Evolutionary conservation across 2,113 vertebrate species (phyloP).

Genomic region (Mesoclemmys tuberculata): DNA sequence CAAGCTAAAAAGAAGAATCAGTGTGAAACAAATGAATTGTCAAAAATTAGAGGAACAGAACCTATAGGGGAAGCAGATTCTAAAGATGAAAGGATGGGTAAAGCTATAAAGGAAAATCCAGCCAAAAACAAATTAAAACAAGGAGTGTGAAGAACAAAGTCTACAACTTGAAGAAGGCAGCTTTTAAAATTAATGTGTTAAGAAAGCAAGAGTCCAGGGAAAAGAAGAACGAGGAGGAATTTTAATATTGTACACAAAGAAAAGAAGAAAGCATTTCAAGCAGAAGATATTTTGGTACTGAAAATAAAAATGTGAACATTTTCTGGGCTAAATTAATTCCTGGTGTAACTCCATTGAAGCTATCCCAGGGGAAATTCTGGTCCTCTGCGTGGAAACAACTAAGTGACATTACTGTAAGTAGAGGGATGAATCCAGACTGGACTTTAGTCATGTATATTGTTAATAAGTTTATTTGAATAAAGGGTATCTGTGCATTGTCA

Average conservation of each 20-base stretch:
- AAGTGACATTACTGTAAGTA: not conserved
- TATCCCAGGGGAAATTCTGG: not conserved
- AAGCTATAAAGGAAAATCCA: constrained; percentile 11
- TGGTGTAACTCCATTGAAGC: constrained; percentile 8
- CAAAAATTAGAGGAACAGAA: not conserved
- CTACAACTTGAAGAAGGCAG: not conserved
- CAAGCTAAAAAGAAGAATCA: not conserved
- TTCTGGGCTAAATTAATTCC: not conserved
- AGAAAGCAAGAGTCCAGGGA: not conserved
- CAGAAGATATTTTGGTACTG: not conserved
- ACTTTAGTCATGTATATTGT: not conserved
- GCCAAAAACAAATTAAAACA: not conserved
- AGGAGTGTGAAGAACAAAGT: not conserved
- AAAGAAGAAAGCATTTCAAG: not conserved
- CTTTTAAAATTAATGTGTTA: not conserved
- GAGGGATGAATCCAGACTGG: not conserved
- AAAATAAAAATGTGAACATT: not conserved
- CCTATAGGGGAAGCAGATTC: not conserved
- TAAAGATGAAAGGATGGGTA: not conserved
- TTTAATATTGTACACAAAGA: not conserved
- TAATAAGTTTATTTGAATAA: not conserved
- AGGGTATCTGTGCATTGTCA: not conserved
- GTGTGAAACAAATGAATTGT: not conserved
- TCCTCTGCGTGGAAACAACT: not conserved
- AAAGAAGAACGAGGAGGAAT: not conserved